These are phyloP conservation scores for Sandelia bainsii DNA, from an alignment of 2,797 vertebrate genomes.

Conservation along the genomic window DNA sequence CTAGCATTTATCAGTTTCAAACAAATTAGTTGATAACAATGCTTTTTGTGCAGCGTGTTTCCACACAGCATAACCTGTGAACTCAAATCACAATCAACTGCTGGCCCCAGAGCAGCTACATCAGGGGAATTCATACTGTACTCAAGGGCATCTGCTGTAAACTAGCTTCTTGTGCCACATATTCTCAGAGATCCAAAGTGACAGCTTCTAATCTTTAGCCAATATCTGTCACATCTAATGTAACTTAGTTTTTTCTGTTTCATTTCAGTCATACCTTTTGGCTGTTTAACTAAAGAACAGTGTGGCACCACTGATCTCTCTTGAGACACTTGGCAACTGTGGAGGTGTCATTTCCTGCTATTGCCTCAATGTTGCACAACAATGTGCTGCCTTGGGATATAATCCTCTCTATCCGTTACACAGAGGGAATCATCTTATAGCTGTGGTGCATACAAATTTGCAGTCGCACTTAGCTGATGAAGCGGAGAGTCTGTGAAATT, in stretches of 20 bases:
- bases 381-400: slow-evolving; percentile 60
- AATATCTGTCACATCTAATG: slow-evolving; percentile 26
- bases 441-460: slow-evolving; percentile 40
- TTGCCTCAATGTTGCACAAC: slow-evolving; percentile 74
- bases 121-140: slow-evolving; percentile 1
- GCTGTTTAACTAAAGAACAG: slow-evolving; percentile 39
- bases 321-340: slow-evolving; percentile 56
- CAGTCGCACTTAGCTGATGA: slow-evolving; percentile 37
- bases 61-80: not conserved
- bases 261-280: slow-evolving; percentile 40
- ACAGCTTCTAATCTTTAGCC: slow-evolving; percentile 28
- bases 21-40: not conserved
- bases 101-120: not conserved
- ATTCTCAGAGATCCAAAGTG: slow-evolving; percentile 9
- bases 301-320: slow-evolving; percentile 28
- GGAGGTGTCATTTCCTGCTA: slow-evolving; percentile 63
- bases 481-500: slow-evolving; percentile 47
- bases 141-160: not conserved
- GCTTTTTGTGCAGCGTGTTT: not conserved
- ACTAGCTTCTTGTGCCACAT: slow-evolving; percentile 3
- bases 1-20: not conserved
- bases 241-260: slow-evolving; percentile 14
- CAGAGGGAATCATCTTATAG: slow-evolving; percentile 57
- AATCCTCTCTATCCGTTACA: slow-evolving; percentile 65
- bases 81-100: not conserved